phyloP scores from a whole-genome alignment of 1,140 invertebrate genomes.

The Bombus breviceps region DNA sequence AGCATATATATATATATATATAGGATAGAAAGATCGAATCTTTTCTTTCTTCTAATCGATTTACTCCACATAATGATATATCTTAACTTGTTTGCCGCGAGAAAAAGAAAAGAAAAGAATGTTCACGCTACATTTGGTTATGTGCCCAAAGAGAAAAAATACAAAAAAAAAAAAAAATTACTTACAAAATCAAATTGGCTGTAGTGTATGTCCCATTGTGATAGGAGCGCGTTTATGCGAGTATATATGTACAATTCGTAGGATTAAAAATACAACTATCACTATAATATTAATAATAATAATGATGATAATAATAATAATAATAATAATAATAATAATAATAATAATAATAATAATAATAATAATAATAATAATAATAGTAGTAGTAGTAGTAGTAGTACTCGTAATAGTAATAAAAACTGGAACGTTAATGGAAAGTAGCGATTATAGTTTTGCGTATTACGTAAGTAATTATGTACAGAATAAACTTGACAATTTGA shows the following conservation, averaged over 20 bases:
- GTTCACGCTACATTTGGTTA: slow-evolving; percentile 68
- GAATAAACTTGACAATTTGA: slow-evolving; percentile 40
- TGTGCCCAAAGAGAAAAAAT: slow-evolving; percentile 25
- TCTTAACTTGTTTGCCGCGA: slow-evolving; percentile 42
- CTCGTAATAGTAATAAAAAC: slow-evolving; percentile 34
- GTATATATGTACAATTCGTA: slow-evolving; percentile 63
- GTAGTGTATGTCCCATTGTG: slow-evolving; percentile 38
- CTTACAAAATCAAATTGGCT: slow-evolving; percentile 45
- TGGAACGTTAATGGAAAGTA: slow-evolving; percentile 71
- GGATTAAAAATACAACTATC: slow-evolving; percentile 52
- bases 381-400: not conserved
- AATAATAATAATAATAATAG: not conserved
- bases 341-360: not conserved
- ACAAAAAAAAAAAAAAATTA: slow-evolving; percentile 11
- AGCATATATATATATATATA: slow-evolving; percentile 28
- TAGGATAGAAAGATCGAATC: slow-evolving; percentile 42
- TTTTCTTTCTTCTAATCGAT: slow-evolving; percentile 3
- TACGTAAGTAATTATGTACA: slow-evolving; percentile 62
- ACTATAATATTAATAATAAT: not conserved
- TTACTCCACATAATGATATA: slow-evolving; percentile 19
- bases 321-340: not conserved
- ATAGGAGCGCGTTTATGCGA: slow-evolving; percentile 45
- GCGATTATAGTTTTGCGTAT: slow-evolving; percentile 40
- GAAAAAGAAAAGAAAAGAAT: slow-evolving; percentile 52
- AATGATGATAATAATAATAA: not conserved